Percentiles rank a stretch among this genome's conserved stretches.
Evolutionary conservation across 2,888 invertebrate genomes (phyloP).

Genomic region (Eumerus sabulonum): DNA sequence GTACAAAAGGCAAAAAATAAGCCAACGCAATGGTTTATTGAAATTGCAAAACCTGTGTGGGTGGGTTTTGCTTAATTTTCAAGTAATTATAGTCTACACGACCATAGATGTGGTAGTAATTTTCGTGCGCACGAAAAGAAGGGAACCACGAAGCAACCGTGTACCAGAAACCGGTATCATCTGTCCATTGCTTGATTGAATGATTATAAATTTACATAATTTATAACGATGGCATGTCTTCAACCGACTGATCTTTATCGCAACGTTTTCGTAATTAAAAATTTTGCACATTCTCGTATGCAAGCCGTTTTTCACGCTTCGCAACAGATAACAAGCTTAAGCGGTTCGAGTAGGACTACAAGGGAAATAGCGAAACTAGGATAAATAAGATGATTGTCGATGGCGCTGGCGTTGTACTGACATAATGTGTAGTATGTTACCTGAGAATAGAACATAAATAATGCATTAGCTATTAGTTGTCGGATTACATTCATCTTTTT

Average conservation of each 20-base stretch:
- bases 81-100: no score
- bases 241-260: conserved; percentile 33
- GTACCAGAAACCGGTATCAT: neutral
- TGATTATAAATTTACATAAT: conserved; percentile 47
- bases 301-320: conserved; percentile 50
- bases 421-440: neutral
- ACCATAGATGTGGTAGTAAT: no score
- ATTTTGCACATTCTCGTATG: conserved; percentile 27
- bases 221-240: conserved; percentile 13
- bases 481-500: conserved; percentile 55
- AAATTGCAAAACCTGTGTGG: conserved; percentile 10
- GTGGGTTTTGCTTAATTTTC: conserved; percentile 12
- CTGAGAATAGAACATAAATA: conserved; percentile 59
- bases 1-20: conserved; percentile 1
- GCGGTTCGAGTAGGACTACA: conserved; percentile 16
- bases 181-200: conserved; percentile 31
- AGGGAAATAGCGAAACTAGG: no score
- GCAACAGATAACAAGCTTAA: conserved; percentile 27
- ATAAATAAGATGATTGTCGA: conserved; percentile 5
- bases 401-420: conserved; percentile 38
- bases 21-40: conserved; percentile 4
- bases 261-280: conserved; percentile 44
- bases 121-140: no score
- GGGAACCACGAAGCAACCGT: no score
- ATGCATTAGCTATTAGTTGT: conserved; percentile 52